Percentiles rank a stretch among this genome's conserved stretches.
phyloP scores from a whole-genome alignment of 2,888 invertebrate genomes.

The Drosophila meridionalis region DNA sequence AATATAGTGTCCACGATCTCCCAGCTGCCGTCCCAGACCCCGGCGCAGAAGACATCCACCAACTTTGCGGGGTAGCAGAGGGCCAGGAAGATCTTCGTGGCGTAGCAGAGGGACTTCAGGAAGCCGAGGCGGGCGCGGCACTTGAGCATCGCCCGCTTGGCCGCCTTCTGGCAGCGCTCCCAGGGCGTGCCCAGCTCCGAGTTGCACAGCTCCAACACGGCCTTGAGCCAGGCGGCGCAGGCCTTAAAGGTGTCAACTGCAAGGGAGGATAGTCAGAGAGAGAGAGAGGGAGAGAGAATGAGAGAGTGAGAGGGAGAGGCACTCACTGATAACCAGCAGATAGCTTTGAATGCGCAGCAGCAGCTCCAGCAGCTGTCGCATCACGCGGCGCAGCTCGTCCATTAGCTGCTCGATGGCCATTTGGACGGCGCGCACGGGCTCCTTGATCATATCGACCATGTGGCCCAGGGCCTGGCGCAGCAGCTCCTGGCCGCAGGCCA shows the following conservation, averaged over 20 bases:
- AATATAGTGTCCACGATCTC: slow-evolving; percentile 87
- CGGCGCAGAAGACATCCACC: slow-evolving; percentile 88
- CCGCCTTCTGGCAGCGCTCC: slow-evolving; percentile 88
- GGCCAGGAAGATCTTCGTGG: slow-evolving; percentile 86
- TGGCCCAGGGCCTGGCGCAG: slow-evolving; percentile 88
- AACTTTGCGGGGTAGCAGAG: slow-evolving; percentile 89
- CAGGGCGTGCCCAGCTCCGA: slow-evolving; percentile 91
- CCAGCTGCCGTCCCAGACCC: slow-evolving; percentile 88
- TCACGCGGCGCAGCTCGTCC: slow-evolving; percentile 87
- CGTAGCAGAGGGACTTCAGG: slow-evolving; percentile 86
- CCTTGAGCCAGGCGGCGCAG: slow-evolving; percentile 89
- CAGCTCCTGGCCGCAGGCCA: slow-evolving; percentile 92
- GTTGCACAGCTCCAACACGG: slow-evolving; percentile 90
- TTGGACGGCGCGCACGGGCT: slow-evolving; percentile 89
- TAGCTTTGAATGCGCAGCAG: slow-evolving; percentile 88
- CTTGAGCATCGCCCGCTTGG: slow-evolving; percentile 88
- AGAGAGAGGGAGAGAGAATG: background rate
- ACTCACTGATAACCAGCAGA: slow-evolving; percentile 88
- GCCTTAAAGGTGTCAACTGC: slow-evolving; percentile 89
- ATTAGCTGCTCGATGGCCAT: slow-evolving; percentile 88
- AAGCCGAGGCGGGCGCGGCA: slow-evolving; percentile 87
- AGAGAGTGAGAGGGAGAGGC: background rate
- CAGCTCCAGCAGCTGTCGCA: slow-evolving; percentile 87
- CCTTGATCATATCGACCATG: slow-evolving; percentile 88
- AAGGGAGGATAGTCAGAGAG: slow-evolving; percentile 42